Percentiles rank a stretch among this genome's conserved stretches.
phyloP scores from a whole-genome alignment of 2,113 vertebrate genomes.

The Diadophis punctatus region DNA sequence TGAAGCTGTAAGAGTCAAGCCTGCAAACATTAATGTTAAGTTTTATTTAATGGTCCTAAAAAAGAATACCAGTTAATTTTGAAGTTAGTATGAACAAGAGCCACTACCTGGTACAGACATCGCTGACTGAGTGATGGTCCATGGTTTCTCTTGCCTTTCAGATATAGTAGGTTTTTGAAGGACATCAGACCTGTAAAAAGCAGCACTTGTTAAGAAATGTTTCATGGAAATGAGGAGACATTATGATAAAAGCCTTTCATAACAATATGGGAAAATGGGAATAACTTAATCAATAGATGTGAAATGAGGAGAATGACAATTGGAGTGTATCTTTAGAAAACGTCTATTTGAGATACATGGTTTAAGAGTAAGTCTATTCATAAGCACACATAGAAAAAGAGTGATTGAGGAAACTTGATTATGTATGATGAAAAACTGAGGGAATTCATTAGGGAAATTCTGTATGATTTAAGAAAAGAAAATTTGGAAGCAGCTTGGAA shows the following conservation, averaged over 20 bases:
- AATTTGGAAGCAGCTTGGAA: not conserved
- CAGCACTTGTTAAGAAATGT: not conserved
- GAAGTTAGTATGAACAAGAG: conserved; percentile 73
- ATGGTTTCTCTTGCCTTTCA: conserved; percentile 66
- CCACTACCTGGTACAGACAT: conserved; percentile 71
- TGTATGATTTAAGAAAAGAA: not conserved
- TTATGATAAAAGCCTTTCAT: not conserved
- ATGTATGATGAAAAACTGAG: not conserved
- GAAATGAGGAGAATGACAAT: not conserved
- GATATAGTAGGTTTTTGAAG: conserved; percentile 48
- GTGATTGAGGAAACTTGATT: not conserved
- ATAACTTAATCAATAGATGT: not conserved
- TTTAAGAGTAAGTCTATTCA: not conserved
- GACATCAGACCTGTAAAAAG: conserved; percentile 53
- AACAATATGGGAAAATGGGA: not conserved
- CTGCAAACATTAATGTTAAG: conserved; percentile 57
- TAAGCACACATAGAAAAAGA: not conserved
- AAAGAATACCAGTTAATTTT: conserved; percentile 1
- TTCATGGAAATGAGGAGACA: not conserved
- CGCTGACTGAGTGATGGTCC: conserved; percentile 44
- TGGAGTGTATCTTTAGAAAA: not conserved
- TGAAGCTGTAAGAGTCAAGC: conserved; percentile 50
- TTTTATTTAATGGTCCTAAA: not conserved
- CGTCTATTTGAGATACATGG: not conserved
- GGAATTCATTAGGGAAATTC: not conserved